A percentile compares a stretch with the other conserved stretches of the same genome.
phyloP scores from a whole-genome alignment of 2,113 vertebrate genomes.

The Saccopteryx bilineata region DNA sequence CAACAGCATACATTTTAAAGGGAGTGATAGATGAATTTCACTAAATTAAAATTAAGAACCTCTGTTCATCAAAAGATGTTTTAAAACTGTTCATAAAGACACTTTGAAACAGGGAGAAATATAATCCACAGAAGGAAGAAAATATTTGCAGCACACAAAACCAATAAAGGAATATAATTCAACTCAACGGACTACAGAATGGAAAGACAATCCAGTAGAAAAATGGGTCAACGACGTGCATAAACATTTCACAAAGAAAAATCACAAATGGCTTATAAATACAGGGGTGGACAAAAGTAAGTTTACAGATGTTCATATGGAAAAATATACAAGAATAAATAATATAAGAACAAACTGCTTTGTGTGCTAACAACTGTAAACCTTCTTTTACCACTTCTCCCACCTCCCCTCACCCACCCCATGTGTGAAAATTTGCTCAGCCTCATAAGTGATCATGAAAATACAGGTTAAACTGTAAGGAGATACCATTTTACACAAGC shows the following conservation, averaged over 20 bases:
- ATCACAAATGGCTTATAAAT: background rate
- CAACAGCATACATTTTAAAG: background rate
- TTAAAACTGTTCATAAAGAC: slow-evolving; percentile 10
- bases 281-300: no score
- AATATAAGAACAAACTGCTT: no score
- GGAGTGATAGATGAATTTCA: background rate
- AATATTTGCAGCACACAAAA: background rate
- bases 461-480: background rate
- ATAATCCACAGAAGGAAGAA: background rate
- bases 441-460: background rate
- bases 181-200: background rate
- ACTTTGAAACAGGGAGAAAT: slow-evolving; percentile 33
- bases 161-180: background rate
- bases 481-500: background rate
- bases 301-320: no score
- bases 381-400: no score
- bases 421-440: background rate
- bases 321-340: no score
- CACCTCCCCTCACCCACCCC: no score
- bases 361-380: no score
- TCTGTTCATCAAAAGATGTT: slow-evolving; percentile 6
- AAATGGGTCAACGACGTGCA: background rate
- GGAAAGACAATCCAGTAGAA: background rate
- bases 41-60: slow-evolving; percentile 37
- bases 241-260: slow-evolving; percentile 45